Evolutionary conservation across 2,113 vertebrate genomes (phyloP), one percentile per base, ranked within the genome.

Genomic region (Tylochromis polylepis): DNA sequence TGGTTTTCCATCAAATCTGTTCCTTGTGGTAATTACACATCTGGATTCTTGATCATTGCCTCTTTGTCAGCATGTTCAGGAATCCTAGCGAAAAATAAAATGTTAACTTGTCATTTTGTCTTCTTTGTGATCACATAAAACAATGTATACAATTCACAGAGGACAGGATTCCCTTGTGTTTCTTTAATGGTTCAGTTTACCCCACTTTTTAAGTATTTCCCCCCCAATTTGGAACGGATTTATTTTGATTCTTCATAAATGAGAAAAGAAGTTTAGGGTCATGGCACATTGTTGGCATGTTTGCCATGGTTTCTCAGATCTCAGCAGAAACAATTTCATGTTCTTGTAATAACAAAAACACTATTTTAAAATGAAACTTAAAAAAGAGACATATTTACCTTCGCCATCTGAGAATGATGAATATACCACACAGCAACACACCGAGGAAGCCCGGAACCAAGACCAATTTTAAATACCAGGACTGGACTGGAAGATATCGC

Each of bases 231-330:
- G 8, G 41, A 72, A 46, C 11, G 46, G 41, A 5, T 72, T 72
- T 46, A 11, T 46, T 3, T 16, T 72, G 14, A 72, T 7, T 46
- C 67, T 46, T 27, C 0, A 0, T 72, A 11, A 46, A 27, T 0
- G 0, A 29, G 27, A 72, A 46, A 46, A 27, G 2, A 62, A 24
- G 3, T 46, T 72, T 24, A 70, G 65, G 38, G 34, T 70, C 2
- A 43, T 6, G n/a, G 8, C 38, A 27, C 22, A 46, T 46, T 46
- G 43, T 15, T 46, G 43, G 10, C 2, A 5, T 46, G 43, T 14
- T 46, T 14, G 12, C 5, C 11, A 12, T 43, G 11, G 41, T 38
- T 38, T 38, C 36, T 24, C 12, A 70, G 62, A 43, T 41, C 12
- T 70, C 36, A 41, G n/a, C 24, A 43, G 12, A 24, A 11, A 0